These are phyloP conservation scores for Volucella bombylans DNA, from an alignment of 2,888 invertebrate genomes.

Conservation along the genomic window DNA sequence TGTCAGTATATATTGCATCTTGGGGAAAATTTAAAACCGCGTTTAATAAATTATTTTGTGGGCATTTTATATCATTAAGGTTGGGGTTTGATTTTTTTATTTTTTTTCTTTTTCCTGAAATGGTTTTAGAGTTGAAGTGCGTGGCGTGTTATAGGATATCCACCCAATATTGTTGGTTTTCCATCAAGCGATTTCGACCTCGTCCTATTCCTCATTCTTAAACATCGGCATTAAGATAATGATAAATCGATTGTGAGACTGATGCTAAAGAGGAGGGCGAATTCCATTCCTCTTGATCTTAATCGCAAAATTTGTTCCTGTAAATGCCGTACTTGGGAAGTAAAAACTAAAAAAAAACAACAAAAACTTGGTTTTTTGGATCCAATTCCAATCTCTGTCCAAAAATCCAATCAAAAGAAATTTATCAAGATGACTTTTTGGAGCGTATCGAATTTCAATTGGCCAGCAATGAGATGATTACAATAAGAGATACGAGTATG, in stretches of 20 bases:
- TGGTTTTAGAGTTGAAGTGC: background rate
- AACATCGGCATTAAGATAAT: slow-evolving; percentile 28
- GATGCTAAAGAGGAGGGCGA: slow-evolving; percentile 45
- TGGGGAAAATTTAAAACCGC: slow-evolving; percentile 65
- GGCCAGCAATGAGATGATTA: slow-evolving; percentile 22
- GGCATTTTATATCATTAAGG: slow-evolving; percentile 80
- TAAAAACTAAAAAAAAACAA: background rate
- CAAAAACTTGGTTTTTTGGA: slow-evolving; percentile 17
- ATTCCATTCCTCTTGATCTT: slow-evolving; percentile 60
- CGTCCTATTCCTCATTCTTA: slow-evolving; percentile 37
- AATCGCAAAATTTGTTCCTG: slow-evolving; percentile 60
- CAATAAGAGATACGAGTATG: background rate
- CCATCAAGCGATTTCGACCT: slow-evolving; percentile 53
- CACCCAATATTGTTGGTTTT: slow-evolving; percentile 61
- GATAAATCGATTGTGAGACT: slow-evolving; percentile 73
- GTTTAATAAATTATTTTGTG: slow-evolving; percentile 80
- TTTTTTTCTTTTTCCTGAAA: background rate
- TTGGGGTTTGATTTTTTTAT: slow-evolving; percentile 21
- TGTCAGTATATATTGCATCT: background rate
- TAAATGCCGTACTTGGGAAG: slow-evolving; percentile 15
- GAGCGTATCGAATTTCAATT: slow-evolving; percentile 64
- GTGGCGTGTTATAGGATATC: slow-evolving; percentile 56
- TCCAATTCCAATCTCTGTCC: slow-evolving; percentile 39
- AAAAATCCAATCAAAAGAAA: slow-evolving; percentile 56
- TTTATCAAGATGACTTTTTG: slow-evolving; percentile 65